Evolutionary conservation across 1,140 invertebrate genomes (phyloP), one percentile per base, ranked within the genome.

Genomic region (Bactericera cockerelli): DNA sequence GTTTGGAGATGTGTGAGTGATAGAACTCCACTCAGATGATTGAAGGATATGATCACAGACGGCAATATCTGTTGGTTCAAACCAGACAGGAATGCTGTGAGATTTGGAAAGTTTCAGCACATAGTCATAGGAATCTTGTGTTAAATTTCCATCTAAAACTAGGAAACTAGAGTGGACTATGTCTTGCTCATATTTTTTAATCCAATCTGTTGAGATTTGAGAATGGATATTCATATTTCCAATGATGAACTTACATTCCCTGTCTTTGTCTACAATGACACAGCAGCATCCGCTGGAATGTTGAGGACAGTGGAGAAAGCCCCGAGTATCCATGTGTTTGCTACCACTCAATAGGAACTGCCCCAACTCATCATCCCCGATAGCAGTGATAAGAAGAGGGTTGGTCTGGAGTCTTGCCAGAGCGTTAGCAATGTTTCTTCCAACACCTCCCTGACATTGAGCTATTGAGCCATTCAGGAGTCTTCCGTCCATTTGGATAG

Each of bases 41-140:
- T n/a, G 4, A 49, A 49, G 19, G n/a, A 49, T 49, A 8, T 10
- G 8, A 49, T 49, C 4, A 22, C 42, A 49, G 3, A 19, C n/a
- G n/a, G 22, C 42, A 4, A 49, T 49, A n/a, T 49, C 42, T 16
- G 42, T 49, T 49, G 42, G 42, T 49, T 49, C 42, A 49, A 49
- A 49, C 42, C 42, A 49, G 42, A 49, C 42, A 19, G 42, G 42
- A 49, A 49, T 49, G 42, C 19, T 49, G 4, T 6, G 8, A 16
- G 42, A 16, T 10, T 22, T 4, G 19, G 8, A 49, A 49, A n/a
- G 4, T 49, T 16, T 19, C 4, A 49, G 42, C 3, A 49, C 19
- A 49, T 49, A 49, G 19, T 49, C 42, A 19, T 10, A 49, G 3
- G n/a, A 4, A 6, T 4, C n/a, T 16, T 4, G 42, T 19, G 4